Conservation (phyloP, 2,888 invertebrate genomes). For the Diarsia dahlii region DNA sequence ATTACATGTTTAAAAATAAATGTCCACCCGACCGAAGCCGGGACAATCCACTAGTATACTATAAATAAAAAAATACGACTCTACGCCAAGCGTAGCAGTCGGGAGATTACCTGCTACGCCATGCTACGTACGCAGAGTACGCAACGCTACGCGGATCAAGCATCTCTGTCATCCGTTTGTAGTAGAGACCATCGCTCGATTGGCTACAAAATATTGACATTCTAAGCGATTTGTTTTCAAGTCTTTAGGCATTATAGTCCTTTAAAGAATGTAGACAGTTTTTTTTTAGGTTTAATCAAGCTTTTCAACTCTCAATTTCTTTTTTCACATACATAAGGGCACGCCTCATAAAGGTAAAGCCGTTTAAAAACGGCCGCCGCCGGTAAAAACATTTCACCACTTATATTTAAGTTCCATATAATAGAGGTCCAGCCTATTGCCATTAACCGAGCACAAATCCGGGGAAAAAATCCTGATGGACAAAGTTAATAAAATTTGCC, state of each 20-base stretch:
- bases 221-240: background rate
- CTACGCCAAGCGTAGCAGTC: conserved; percentile 20
- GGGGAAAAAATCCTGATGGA: background rate
- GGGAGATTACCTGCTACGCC: conserved; percentile 12
- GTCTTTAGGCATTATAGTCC: background rate
- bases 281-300: background rate
- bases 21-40: no score
- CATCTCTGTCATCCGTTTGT: background rate
- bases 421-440: background rate
- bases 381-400: no score
- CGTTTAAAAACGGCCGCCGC: no score
- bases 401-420: background rate
- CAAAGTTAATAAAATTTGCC: background rate
- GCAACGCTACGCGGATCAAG: conserved; percentile 2
- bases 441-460: background rate
- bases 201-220: background rate
- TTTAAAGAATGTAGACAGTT: background rate
- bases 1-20: no score
- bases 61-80: no score
- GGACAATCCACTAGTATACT: no score
- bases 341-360: no score
- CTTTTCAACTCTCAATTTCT: background rate
- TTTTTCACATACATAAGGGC: background rate
- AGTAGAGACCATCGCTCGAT: background rate
- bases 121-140: conserved; percentile 30